A percentile compares a stretch with the other conserved stretches of the same genome.
Conservation (phyloP, 2,113 vertebrate species). For the Paralichthys olivaceus region DNA sequence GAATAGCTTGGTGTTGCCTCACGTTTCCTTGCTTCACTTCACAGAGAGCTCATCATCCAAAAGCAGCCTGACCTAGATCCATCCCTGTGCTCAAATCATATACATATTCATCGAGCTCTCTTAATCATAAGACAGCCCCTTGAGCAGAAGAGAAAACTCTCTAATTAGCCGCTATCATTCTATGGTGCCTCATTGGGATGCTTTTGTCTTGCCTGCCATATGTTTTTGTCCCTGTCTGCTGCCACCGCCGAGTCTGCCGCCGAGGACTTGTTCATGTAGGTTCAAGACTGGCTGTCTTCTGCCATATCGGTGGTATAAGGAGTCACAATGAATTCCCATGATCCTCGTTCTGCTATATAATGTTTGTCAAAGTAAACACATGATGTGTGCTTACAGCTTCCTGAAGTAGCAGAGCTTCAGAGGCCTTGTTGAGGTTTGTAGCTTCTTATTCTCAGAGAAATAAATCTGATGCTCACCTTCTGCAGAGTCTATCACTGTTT, state of each 20-base stretch:
- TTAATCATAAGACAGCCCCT: slow-evolving; percentile 63
- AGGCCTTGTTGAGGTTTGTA: slow-evolving; percentile 6
- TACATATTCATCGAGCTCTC: slow-evolving; percentile 74
- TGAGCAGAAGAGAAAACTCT: slow-evolving; percentile 65
- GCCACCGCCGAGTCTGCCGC: slow-evolving; percentile 5
- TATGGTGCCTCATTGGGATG: slow-evolving; percentile 47
- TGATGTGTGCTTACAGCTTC: slow-evolving; percentile 3
- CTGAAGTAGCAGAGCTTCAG: slow-evolving; percentile 1
- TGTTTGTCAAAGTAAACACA: slow-evolving; percentile 4
- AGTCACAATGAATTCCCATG: slow-evolving; percentile 1
- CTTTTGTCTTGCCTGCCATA: slow-evolving; percentile 41
- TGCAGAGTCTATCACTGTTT: background rate
- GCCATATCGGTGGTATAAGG: slow-evolving; percentile 17
- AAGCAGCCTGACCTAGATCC: slow-evolving; percentile 73
- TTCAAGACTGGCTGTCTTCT: slow-evolving; percentile 5
- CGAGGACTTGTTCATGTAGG: background rate
- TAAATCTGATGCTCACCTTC: background rate
- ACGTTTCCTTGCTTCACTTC: slow-evolving; percentile 53
- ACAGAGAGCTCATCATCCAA: slow-evolving; percentile 57
- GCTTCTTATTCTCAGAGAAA: background rate
- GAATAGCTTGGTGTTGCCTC: slow-evolving; percentile 31
- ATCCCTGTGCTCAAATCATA: slow-evolving; percentile 50
- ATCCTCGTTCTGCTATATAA: slow-evolving; percentile 4
- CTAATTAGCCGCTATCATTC: slow-evolving; percentile 71
- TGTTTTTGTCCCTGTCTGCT: slow-evolving; percentile 24